These are phyloP conservation scores for Ammodytes dubius DNA, from an alignment of 2,113 vertebrate genomes.

Conservation along the genomic window DNA sequence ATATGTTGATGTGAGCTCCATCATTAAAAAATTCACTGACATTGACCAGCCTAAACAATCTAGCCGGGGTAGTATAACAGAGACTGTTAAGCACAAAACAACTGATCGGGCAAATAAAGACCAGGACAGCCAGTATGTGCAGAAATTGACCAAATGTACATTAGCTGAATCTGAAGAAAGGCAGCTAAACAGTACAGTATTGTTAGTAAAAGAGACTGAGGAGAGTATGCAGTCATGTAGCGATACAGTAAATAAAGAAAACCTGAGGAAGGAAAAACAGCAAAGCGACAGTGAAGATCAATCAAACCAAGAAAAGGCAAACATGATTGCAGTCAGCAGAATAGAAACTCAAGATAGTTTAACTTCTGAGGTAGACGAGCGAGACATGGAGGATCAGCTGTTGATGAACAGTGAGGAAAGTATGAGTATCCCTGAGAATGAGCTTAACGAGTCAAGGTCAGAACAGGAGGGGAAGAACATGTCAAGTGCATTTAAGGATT, in stretches of 20 bases:
- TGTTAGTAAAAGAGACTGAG: not conserved
- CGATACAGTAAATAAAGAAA: conserved; percentile 10
- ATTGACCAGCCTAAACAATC: conserved; percentile 19
- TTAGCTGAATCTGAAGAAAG: conserved; percentile 20
- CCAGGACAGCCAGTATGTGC: not conserved
- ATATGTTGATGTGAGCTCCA: conserved; percentile 27
- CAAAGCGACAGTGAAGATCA: not conserved
- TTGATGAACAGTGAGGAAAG: conserved; percentile 17
- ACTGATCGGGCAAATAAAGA: conserved; percentile 9
- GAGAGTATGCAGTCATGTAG: not conserved
- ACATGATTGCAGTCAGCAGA: not conserved
- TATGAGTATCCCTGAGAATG: not conserved
- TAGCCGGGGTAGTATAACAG: not conserved
- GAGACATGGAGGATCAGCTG: conserved; percentile 11
- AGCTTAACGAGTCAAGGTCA: conserved; percentile 5
- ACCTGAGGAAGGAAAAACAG: conserved; percentile 5
- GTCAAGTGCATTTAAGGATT: conserved; percentile 36
- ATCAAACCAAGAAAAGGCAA: not conserved
- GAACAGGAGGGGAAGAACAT: conserved; percentile 30
- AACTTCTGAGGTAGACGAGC: conserved; percentile 15
- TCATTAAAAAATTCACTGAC: conserved; percentile 30
- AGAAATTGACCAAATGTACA: conserved; percentile 2
- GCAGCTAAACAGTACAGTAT: not conserved
- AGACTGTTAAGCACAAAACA: conserved; percentile 27
- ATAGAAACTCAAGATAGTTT: not conserved